Conservation (phyloP, 2,797 vertebrate species). For the Takifugu rubripes region DNA sequence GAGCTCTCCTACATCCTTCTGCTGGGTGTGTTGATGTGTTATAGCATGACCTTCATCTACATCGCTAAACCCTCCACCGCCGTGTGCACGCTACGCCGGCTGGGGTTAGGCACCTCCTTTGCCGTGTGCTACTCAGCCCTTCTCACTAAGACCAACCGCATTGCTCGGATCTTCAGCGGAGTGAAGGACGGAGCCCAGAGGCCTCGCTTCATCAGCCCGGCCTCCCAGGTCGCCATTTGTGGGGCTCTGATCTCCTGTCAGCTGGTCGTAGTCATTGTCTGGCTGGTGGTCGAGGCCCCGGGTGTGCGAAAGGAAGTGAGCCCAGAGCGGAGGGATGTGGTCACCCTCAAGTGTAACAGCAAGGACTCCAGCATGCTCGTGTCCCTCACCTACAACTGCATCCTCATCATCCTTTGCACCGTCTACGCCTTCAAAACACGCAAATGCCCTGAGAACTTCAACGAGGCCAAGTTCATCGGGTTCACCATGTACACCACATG, state of each 20-base stretch:
- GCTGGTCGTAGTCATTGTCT: conserved; percentile 88
- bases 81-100: conserved; percentile 88
- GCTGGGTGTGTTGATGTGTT: conserved; percentile 93
- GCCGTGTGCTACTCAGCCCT: conserved; percentile 96
- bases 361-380: conserved; percentile 95
- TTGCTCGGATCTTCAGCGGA: conserved; percentile 93
- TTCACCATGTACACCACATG: conserved; percentile 99
- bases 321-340: conserved; percentile 89
- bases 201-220: conserved; percentile 94
- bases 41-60: conserved; percentile 97
- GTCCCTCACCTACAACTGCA: conserved; percentile 94
- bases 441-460: conserved; percentile 99
- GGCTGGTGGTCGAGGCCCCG: conserved; percentile 90
- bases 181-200: conserved; percentile 92
- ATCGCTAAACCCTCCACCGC: conserved; percentile 90
- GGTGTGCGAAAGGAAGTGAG: conserved; percentile 93
- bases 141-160: conserved; percentile 97
- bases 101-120: conserved; percentile 93
- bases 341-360: conserved; percentile 95
- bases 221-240: conserved; percentile 95
- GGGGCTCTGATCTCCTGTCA: conserved; percentile 93
- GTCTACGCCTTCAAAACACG: conserved; percentile 98
- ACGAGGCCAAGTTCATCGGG: conserved; percentile 98
- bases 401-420: conserved; percentile 96
- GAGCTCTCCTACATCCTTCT: conserved; percentile 98